phyloP scores from a whole-genome alignment of 2,888 invertebrate genomes.

The Mylabris sibirica region DNA sequence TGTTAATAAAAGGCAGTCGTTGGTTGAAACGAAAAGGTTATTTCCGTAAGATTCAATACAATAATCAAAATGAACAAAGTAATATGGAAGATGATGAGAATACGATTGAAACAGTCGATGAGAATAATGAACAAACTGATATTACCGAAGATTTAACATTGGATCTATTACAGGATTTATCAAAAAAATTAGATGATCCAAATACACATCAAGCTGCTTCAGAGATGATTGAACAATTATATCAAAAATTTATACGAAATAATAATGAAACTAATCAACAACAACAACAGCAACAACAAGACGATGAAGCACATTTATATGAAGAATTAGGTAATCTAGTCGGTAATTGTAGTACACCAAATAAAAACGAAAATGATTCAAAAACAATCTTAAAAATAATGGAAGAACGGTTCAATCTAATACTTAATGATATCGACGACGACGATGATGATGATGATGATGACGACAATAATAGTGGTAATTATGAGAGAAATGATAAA shows the following conservation, averaged over 20 bases:
- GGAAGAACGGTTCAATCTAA: conserved; percentile 64
- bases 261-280: conserved; percentile 66
- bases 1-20: conserved; percentile 65
- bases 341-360: conserved; percentile 50
- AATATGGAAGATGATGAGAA: conserved; percentile 61
- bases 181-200: conserved; percentile 75
- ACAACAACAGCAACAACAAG: conserved; percentile 56
- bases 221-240: conserved; percentile 79
- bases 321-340: conserved; percentile 67
- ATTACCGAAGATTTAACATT: conserved; percentile 78
- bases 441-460: conserved; percentile 28
- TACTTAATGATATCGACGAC: conserved; percentile 42
- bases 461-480: background rate
- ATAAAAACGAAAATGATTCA: conserved; percentile 56
- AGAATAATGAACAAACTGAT: conserved; percentile 61
- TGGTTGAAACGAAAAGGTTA: conserved; percentile 69
- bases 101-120: conserved; percentile 53
- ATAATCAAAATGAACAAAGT: conserved; percentile 66
- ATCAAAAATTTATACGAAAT: conserved; percentile 77
- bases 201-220: conserved; percentile 77
- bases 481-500: conserved; percentile 41
- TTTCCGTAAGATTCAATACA: conserved; percentile 62
- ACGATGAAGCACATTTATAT: conserved; percentile 60
- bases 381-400: conserved; percentile 69
- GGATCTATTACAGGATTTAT: conserved; percentile 73